Evolutionary conservation across 2,113 vertebrate genomes (phyloP).

Genomic region (Gymnocephalus cernua): DNA sequence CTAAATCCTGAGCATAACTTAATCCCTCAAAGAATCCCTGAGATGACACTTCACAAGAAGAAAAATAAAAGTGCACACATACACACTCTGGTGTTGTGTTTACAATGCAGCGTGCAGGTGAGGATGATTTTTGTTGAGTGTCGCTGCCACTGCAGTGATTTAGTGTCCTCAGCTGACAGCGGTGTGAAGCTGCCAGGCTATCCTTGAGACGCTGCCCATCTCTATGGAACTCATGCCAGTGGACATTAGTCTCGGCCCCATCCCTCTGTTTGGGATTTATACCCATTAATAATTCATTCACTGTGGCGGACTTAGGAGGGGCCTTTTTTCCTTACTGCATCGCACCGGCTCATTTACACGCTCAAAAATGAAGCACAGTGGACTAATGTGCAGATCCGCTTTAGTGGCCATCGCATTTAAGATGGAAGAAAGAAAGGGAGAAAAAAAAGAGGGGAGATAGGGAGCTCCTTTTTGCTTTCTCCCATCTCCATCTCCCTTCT

Average conservation of each 20-base stretch:
- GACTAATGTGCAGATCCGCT: constrained; percentile 47
- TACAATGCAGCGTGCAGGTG: constrained; percentile 47
- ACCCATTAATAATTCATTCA: constrained; percentile 79
- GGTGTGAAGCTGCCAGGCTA: constrained; percentile 50
- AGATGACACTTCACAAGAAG: constrained; percentile 27
- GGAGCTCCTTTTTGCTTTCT: constrained; percentile 38
- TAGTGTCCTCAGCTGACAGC: constrained; percentile 59
- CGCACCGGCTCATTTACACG: constrained; percentile 56
- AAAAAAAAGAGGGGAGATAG: constrained; percentile 20
- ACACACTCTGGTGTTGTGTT: constrained; percentile 32
- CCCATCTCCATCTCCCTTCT: constrained; percentile 16
- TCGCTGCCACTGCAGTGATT: constrained; percentile 54
- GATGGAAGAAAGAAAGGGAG: constrained; percentile 40
- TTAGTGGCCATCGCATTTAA: constrained; percentile 49
- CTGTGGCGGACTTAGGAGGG: constrained; percentile 64
- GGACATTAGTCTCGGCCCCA: constrained; percentile 72
- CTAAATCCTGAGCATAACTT: constrained; percentile 51
- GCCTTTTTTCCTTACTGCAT: constrained; percentile 51
- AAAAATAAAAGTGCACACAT: constrained; percentile 28
- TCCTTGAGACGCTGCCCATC: constrained; percentile 69
- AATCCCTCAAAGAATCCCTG: constrained; percentile 55
- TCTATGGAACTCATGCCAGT: constrained; percentile 62
- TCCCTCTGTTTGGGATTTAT: constrained; percentile 76
- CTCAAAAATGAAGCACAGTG: constrained; percentile 55
- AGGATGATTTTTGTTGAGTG: constrained; percentile 57